Conservation (phyloP, 2,888 invertebrate genomes). For the Congeria kusceri region DNA sequence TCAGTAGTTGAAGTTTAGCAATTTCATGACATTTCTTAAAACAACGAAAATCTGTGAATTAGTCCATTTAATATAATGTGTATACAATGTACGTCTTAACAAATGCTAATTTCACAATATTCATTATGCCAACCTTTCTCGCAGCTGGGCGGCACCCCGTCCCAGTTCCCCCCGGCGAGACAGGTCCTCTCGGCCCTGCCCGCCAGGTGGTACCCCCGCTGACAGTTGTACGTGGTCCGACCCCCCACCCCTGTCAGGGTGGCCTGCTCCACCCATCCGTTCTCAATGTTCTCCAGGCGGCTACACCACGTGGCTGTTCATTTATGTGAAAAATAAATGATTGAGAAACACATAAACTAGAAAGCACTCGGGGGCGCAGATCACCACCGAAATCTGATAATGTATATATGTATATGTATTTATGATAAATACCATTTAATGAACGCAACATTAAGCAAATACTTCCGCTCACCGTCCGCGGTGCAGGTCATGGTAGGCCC, state of each 20-base stretch:
- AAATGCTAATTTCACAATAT: no score
- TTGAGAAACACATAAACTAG: no score
- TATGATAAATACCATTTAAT: no score
- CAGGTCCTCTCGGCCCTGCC: conserved; percentile 70
- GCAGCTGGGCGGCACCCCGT: conserved; percentile 74
- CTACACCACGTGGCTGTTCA: conserved; percentile 72
- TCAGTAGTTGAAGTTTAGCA: no score
- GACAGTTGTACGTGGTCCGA: conserved; percentile 67
- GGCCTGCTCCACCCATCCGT: conserved; percentile 69
- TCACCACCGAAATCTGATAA: no score
- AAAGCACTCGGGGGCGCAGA: no score
- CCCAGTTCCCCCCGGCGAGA: conserved; percentile 69
- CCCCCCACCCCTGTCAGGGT: conserved; percentile 63
- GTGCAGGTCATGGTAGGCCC: conserved; percentile 98
- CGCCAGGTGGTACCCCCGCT: conserved; percentile 69
- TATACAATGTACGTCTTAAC: background rate
- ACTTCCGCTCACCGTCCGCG: conserved; percentile 88
- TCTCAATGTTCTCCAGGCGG: conserved; percentile 63
- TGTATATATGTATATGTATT: no score
- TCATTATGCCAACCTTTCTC: conserved; percentile 64
- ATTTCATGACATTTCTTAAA: no score
- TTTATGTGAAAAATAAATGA: no score
- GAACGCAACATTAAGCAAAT: no score
- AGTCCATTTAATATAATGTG: no score
- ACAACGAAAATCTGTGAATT: no score